Base-by-base conservation (phyloP, 2,113 vertebrate species). In the Peromyscus maniculatus region DNA sequence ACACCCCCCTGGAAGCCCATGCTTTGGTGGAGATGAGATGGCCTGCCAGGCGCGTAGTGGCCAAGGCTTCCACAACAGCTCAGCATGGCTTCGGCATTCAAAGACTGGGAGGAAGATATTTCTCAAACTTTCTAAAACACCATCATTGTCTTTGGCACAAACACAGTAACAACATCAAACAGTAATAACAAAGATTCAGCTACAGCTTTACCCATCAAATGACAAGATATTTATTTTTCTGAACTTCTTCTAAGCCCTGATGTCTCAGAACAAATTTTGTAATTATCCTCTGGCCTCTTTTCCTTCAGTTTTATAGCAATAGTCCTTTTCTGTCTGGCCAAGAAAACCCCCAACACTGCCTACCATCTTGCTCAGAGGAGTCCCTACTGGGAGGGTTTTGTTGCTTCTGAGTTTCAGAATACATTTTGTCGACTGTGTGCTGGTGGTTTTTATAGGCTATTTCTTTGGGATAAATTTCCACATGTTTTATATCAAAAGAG, bases 1-100 rank as follows among this genome's bases (percentile, higher is more conserved):
- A 39, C 1, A 21, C 24, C 33, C n/a, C 13, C 1, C 0, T 0
- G 52, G 87, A 19, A 62, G 31, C 24, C 5, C 5, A 1, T 0
- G 2, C 1, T 59, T 39, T 64, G 3, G 55, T 1, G 8, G 28
- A 15, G 17, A 59, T 77, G 19, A 3, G 33, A 12, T 0, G 19
- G 66, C 62, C n/a, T 52, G 39, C 4, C 39, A 62, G 17, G 31
- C 36, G 28, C 4, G 1, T 6, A 5, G 15, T 0, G 5, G 17
- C 57, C 71, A n/a, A 59, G 59, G 31, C n/a, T 55, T 55, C 7
- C n/a, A 19, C 46, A 84, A 5, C 26, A 22, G 33, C 19, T 0
- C 36, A 69, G 57, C 1, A 5, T 24, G 57, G 16, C 43, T 75
- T 89, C 11, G n/a, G 17, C 17, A 10, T 79, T 39, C 62, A 52